Percentiles rank a stretch among this genome's conserved stretches.
Conservation (phyloP, 2,113 vertebrate species). For the Bettongia penicillata region DNA sequence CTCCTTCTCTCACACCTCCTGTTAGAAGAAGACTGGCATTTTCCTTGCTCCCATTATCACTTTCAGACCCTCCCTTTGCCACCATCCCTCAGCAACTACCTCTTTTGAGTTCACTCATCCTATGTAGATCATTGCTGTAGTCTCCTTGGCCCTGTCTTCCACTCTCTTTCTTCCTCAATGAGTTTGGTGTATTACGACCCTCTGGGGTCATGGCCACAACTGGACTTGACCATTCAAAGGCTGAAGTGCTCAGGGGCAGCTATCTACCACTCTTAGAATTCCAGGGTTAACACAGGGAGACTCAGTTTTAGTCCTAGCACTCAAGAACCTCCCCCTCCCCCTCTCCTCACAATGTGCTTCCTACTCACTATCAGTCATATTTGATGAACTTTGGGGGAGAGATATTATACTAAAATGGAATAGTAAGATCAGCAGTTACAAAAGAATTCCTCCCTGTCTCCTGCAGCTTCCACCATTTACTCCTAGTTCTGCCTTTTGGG, state of each 20-base stretch:
- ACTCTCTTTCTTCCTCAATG: too few relatives aligned
- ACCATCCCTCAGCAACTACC: background rate
- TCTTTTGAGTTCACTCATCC: background rate
- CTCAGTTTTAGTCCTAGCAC: background rate
- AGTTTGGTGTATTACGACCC: too few relatives aligned
- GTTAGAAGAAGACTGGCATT: background rate
- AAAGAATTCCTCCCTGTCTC: background rate
- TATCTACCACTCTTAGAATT: background rate
- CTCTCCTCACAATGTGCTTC: background rate
- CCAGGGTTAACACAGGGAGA: background rate
- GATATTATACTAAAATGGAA: background rate
- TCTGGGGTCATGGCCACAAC: background rate
- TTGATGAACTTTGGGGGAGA: background rate
- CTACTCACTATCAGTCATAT: background rate
- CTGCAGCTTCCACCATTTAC: background rate
- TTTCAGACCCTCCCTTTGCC: background rate
- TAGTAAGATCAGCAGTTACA: background rate
- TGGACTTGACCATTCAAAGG: background rate
- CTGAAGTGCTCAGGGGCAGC: background rate
- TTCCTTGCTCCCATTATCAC: background rate
- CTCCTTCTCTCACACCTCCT: background rate
- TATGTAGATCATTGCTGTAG: background rate
- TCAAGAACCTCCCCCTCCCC: background rate
- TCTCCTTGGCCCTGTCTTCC: too few relatives aligned
- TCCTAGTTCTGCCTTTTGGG: background rate